Evolutionary conservation across 1,140 invertebrate species (phyloP).

Genomic region (Tetraneura akinire): DNA sequence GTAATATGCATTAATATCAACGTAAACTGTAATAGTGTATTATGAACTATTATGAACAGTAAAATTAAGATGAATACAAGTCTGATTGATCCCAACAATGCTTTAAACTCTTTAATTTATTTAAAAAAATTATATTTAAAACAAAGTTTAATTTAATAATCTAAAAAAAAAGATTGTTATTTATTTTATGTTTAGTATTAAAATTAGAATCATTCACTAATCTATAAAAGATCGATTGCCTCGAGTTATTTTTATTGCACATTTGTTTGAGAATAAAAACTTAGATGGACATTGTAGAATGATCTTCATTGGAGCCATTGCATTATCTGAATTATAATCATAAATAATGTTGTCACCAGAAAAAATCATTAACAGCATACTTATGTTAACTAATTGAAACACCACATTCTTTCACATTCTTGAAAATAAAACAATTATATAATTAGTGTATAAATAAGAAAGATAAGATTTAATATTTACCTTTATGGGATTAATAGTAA

Average conservation of each 20-base stretch:
- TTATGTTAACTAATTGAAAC: slow-evolving; percentile 56
- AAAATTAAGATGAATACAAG: slow-evolving; percentile 32
- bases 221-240: slow-evolving; percentile 26
- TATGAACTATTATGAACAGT: slow-evolving; percentile 38
- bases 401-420: slow-evolving; percentile 57
- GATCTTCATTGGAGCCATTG: slow-evolving; percentile 60
- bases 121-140: slow-evolving; percentile 13
- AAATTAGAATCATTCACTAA: slow-evolving; percentile 41
- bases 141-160: slow-evolving; percentile 34
- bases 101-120: slow-evolving; percentile 38
- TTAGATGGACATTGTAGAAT: slow-evolving; percentile 48
- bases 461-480: slow-evolving; percentile 60
- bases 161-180: slow-evolving; percentile 49
- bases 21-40: slow-evolving; percentile 32
- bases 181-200: slow-evolving; percentile 49
- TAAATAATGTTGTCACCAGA: slow-evolving; percentile 63
- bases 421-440: slow-evolving; percentile 50
- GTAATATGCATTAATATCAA: slow-evolving; percentile 38
- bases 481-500: slow-evolving; percentile 97
- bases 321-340: slow-evolving; percentile 63
- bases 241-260: slow-evolving; percentile 32
- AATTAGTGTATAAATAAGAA: neutral
- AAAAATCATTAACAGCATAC: slow-evolving; percentile 63
- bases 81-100: slow-evolving; percentile 35
- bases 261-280: slow-evolving; percentile 2